phyloP scores from a whole-genome alignment of 2,888 invertebrate genomes.

The Cerastis leucographa region DNA sequence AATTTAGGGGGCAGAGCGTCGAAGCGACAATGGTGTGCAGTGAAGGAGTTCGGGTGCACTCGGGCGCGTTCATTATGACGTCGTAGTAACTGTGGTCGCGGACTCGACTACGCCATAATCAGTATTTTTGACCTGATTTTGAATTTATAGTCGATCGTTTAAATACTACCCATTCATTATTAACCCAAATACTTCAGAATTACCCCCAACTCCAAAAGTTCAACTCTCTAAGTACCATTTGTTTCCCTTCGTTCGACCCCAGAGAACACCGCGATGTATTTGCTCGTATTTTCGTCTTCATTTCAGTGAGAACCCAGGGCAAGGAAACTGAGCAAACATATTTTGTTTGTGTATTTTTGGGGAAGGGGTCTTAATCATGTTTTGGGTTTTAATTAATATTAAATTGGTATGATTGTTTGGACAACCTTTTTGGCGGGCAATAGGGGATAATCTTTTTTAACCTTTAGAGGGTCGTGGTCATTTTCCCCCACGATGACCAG shows the following conservation, averaged over 20 bases:
- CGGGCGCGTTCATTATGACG: too few species aligned
- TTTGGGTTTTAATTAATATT: conserved; percentile 23
- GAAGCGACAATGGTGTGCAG: too few species aligned
- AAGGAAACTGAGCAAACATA: conserved; percentile 8
- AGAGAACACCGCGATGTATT: conserved; percentile 22
- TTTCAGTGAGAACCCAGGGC: conserved; percentile 31
- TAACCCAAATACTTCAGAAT: neutral
- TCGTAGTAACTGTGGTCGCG: too few species aligned
- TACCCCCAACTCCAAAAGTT: neutral
- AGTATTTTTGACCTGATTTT: too few species aligned
- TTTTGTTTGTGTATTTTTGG: conserved; percentile 14
- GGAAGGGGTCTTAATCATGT: neutral
- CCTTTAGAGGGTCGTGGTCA: too few species aligned
- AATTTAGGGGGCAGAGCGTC: too few species aligned
- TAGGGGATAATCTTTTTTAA: too few species aligned
- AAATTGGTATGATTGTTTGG: conserved; percentile 9
- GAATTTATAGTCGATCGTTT: too few species aligned
- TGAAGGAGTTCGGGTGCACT: too few species aligned
- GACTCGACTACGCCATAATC: too few species aligned
- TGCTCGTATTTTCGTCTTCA: conserved; percentile 52
- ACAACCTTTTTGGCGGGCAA: neutral
- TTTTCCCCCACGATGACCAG: too few species aligned
- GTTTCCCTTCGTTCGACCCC: conserved; percentile 19
- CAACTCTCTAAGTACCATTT: conserved; percentile 29
- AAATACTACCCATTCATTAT: too few species aligned